phyloP scores from a whole-genome alignment of 2,797 vertebrate species.

The Parotocinclus haroldoi region DNA sequence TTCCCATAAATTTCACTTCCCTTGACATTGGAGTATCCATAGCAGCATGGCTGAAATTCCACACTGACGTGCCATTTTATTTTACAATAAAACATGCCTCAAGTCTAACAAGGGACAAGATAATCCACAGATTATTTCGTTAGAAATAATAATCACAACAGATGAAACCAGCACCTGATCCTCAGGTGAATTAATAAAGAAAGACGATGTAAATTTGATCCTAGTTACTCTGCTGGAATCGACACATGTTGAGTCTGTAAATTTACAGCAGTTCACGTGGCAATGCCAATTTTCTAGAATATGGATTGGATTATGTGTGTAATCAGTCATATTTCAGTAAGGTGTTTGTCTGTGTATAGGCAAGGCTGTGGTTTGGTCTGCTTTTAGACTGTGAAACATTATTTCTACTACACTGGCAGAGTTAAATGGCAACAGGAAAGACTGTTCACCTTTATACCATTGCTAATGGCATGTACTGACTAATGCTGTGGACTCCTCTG shows the following conservation, averaged over 20 bases:
- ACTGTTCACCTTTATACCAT: constrained; percentile 31
- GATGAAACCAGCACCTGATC: constrained; percentile 65
- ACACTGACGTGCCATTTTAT: constrained; percentile 57
- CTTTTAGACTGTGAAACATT: no score
- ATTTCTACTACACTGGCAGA: neutral
- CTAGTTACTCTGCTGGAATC: constrained; percentile 8
- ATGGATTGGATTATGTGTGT: no score
- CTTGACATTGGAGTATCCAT: constrained; percentile 60
- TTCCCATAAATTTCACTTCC: constrained; percentile 63
- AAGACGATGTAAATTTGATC: constrained; percentile 28
- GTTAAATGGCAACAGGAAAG: constrained; percentile 35
- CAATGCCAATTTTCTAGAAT: neutral
- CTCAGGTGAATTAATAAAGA: constrained; percentile 36
- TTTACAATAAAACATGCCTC: constrained; percentile 60
- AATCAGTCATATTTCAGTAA: no score
- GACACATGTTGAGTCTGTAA: constrained; percentile 2
- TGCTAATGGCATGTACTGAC: constrained; percentile 53
- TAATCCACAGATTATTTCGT: constrained; percentile 63
- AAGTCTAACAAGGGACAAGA: constrained; percentile 64
- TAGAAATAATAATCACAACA: constrained; percentile 60
- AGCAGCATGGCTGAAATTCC: constrained; percentile 62
- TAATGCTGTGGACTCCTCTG: constrained; percentile 52
- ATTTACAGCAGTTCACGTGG: constrained; percentile 18
- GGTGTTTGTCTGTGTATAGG: no score
- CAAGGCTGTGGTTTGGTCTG: no score